Conservation (phyloP, 2,113 vertebrate genomes). For the Girardinichthys multiradiatus region DNA sequence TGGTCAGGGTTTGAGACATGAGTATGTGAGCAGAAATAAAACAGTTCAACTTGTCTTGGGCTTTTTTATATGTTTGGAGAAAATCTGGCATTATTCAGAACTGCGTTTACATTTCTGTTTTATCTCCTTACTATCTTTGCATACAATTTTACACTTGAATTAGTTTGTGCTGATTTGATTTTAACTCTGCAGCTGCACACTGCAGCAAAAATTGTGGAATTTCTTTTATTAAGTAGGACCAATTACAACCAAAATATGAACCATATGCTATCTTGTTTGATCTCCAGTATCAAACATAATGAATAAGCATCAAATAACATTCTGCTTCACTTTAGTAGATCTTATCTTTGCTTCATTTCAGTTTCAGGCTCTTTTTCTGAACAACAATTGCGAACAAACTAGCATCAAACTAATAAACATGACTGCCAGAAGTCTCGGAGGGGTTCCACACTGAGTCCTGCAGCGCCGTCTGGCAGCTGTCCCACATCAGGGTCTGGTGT, state of each 20-base stretch:
- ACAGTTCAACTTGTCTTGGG: background rate
- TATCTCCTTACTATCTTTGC: background rate
- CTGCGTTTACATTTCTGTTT: background rate
- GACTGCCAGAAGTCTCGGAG: background rate
- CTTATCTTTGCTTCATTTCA: conserved; percentile 3
- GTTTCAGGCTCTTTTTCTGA: background rate
- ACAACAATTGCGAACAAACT: background rate
- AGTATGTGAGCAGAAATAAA: background rate
- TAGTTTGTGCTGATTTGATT: background rate
- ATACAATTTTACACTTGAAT: background rate
- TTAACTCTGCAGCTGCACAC: background rate
- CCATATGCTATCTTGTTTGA: background rate
- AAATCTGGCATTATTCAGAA: background rate
- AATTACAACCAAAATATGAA: background rate
- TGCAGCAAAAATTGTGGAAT: background rate
- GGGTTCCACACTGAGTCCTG: conserved; percentile 3
- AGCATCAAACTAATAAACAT: conserved; percentile 3
- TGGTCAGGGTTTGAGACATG: background rate
- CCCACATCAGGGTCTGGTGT: conserved; percentile 25
- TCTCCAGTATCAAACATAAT: conserved; percentile 4
- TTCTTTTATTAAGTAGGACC: conserved; percentile 1
- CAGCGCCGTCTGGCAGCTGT: conserved; percentile 8
- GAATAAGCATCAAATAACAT: conserved; percentile 1
- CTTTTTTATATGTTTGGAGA: background rate
- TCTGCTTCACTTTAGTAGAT: conserved; percentile 10